These are phyloP conservation scores for Hyles vespertilio DNA, from an alignment of 1,140 invertebrate genomes.

Conservation along the genomic window DNA sequence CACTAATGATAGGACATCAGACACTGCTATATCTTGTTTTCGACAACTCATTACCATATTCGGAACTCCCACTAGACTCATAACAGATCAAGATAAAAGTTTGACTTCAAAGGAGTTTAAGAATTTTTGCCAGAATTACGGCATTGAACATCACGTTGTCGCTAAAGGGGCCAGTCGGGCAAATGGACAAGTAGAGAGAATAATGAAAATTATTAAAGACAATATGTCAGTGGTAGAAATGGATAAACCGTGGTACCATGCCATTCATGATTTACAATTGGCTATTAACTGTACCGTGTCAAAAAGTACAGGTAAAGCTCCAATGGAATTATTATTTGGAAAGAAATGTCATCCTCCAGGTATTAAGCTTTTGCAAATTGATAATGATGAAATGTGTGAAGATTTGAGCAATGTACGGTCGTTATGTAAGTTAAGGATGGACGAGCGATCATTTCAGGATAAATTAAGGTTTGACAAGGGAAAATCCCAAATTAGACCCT, in stretches of 20 bases:
- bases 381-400: constrained; percentile 19
- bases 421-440: constrained; percentile 25
- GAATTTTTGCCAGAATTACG: constrained; percentile 14
- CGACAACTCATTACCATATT: constrained; percentile 17
- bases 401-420: constrained; percentile 7
- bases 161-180: constrained; percentile 26
- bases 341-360: constrained; percentile 25
- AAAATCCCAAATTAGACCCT: constrained; percentile 27
- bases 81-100: constrained; percentile 19
- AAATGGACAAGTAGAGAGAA: constrained; percentile 34
- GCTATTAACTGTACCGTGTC: constrained; percentile 20
- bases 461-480: constrained; percentile 29
- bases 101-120: constrained; percentile 15
- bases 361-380: constrained; percentile 25
- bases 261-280: constrained; percentile 18
- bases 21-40: constrained; percentile 12
- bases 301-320: constrained; percentile 27
- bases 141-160: constrained; percentile 17
- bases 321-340: constrained; percentile 32
- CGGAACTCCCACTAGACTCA: constrained; percentile 16
- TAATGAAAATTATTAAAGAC: constrained; percentile 34
- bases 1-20: constrained; percentile 10
- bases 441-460: constrained; percentile 24
- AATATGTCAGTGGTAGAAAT: constrained; percentile 18
- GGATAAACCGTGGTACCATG: constrained; percentile 15